Conservation (phyloP, 2,888 invertebrate species). For the Heliconius ismenius region DNA sequence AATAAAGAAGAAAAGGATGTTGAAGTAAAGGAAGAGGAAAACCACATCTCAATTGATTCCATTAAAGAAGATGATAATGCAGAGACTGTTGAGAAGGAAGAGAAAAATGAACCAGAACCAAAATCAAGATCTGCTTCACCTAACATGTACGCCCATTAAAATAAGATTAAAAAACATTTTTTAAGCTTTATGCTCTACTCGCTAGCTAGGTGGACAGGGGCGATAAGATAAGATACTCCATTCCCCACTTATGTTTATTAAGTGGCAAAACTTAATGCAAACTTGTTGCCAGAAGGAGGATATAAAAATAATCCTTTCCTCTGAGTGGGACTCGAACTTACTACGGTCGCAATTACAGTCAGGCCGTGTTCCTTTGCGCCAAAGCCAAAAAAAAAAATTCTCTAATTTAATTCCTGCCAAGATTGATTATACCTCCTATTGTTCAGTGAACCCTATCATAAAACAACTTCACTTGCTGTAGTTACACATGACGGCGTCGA, state of each 20-base stretch:
- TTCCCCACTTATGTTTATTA: background rate
- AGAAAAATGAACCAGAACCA: slow-evolving; percentile 59
- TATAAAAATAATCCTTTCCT: background rate
- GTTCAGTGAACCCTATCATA: no score
- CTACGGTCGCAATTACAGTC: no score
- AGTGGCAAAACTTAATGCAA: no score
- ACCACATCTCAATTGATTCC: slow-evolving; percentile 56
- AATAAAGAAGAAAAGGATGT: slow-evolving; percentile 62
- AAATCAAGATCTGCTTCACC: slow-evolving; percentile 75
- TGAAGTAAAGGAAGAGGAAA: slow-evolving; percentile 68
- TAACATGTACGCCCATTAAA: slow-evolving; percentile 57
- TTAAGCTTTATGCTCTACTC: background rate
- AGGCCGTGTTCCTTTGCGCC: no score
- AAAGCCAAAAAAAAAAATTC: no score
- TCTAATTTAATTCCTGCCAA: no score
- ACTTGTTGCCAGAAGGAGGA: background rate
- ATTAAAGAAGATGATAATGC: slow-evolving; percentile 64
- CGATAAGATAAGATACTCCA: background rate
- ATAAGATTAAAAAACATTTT: background rate
- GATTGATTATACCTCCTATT: no score
- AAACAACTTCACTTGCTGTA: no score
- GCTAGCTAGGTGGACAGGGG: background rate
- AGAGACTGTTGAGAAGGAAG: slow-evolving; percentile 56
- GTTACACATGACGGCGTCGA: no score
- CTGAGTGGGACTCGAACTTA: no score